A percentile compares a stretch with the other conserved stretches of the same genome.
Conservation (phyloP, 2,797 vertebrate species). For the Spondyliosoma cantharus region DNA sequence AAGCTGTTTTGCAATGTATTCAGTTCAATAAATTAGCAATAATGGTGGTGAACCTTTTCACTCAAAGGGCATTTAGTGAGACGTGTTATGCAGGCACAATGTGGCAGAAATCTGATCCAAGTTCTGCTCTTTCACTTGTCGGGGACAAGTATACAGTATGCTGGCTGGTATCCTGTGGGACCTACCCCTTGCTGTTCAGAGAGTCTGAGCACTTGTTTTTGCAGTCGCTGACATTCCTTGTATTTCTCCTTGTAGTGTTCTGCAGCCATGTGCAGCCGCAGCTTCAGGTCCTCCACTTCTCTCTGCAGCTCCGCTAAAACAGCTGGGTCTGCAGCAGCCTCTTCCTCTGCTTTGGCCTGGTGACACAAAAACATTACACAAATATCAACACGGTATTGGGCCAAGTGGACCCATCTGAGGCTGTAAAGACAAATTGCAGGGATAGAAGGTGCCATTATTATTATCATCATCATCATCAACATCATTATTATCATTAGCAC, state of each 20-base stretch:
- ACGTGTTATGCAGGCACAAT: neutral
- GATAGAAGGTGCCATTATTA: too few species aligned
- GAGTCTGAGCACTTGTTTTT: slow-evolving; percentile 94
- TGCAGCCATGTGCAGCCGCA: slow-evolving; percentile 98
- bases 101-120: slow-evolving; percentile 15
- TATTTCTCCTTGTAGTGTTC: slow-evolving; percentile 99
- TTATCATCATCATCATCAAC: too few species aligned
- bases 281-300: slow-evolving; percentile 97
- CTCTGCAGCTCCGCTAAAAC: slow-evolving; percentile 92
- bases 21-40: neutral
- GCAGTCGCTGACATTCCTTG: slow-evolving; percentile 97
- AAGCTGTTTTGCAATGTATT: neutral
- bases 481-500: too few species aligned
- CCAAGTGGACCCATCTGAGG: neutral
- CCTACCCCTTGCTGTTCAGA: slow-evolving; percentile 92
- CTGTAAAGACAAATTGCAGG: neutral
- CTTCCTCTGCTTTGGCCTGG: slow-evolving; percentile 77
- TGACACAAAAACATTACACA: slow-evolving; percentile 17
- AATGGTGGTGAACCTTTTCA: neutral
- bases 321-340: slow-evolving; percentile 71
- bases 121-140: slow-evolving; percentile 26
- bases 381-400: neutral
- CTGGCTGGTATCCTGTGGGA: slow-evolving; percentile 37
- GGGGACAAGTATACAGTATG: neutral
- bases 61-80: neutral